Evolutionary conservation across 2,113 vertebrate species (phyloP), one percentile per base, ranked within the genome.

Genomic region (Gorilla gorilla): DNA sequence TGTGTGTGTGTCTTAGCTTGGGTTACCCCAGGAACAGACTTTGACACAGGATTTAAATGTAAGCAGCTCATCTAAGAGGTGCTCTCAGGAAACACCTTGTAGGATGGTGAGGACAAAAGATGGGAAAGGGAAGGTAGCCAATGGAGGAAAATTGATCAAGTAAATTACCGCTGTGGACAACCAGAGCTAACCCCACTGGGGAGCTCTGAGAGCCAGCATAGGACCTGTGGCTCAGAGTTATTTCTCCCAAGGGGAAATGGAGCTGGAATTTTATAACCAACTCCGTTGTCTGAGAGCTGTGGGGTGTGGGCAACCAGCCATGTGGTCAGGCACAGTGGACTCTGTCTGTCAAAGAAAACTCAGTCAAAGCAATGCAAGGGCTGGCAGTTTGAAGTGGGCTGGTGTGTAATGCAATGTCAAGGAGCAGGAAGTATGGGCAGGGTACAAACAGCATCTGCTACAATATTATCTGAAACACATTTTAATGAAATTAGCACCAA

Each of bases 171-270:
- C 85, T 3, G 1, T n/a, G 55, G 73, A 43, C 35, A 89, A 61
- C 32, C 70, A 40, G 73, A 83, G 6, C 38, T 55, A 68, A 55
- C 12, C 68, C 73, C 86, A 43, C 17, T 38, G 23, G 82, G 75
- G 73, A 85, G 4, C 12, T 61, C 95, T 92, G 92, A 40, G 59
- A 82, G 83, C 68, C 78, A 52, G 85, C n/a, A 7, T 2, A 81
- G 72, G 38, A 78, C 68, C 43, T 11, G 22, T 66, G 73, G 84
- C 83, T 89, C 81, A 78, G 78, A 30, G 27, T 94, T 86, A 96
- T 86, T 55, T 79, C 73, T 92, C 89, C 79, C 48, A 1, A 48
- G 68, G 84, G 94, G 48, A 95, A 96, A 70, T 27, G 38, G 83
- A 93, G 22, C 61, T 93, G 90, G 61, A 40, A 18, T 79, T 92